These are phyloP conservation scores for Mobula birostris DNA, from an alignment of 2,113 vertebrate genomes.

Conservation along the genomic window DNA sequence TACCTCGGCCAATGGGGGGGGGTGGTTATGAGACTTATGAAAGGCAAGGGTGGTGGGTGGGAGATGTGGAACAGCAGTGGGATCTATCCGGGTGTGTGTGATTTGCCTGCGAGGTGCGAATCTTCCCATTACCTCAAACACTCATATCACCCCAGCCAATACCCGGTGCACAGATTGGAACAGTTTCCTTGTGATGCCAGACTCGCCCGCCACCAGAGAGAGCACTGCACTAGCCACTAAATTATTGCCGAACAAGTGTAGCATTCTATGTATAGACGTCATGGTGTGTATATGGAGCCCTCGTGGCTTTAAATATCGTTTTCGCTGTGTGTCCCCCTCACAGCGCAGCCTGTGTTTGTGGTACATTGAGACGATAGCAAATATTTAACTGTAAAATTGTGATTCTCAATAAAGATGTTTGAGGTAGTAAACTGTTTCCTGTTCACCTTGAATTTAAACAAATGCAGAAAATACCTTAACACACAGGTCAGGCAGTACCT, in stretches of 20 bases:
- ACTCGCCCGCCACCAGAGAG: background rate
- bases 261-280: conserved; percentile 18
- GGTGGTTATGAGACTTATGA: background rate
- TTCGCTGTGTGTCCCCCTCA: background rate
- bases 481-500: too few relatives aligned
- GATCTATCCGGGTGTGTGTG: background rate
- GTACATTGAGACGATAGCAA: conserved; percentile 9
- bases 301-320: conserved; percentile 12
- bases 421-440: conserved; percentile 5
- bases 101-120: background rate
- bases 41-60: background rate
- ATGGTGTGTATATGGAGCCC: conserved; percentile 20
- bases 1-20: background rate
- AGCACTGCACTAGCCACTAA: conserved; percentile 10
- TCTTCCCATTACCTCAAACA: background rate
- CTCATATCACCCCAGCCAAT: background rate
- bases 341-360: conserved; percentile 5
- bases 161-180: background rate
- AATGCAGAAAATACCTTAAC: too few relatives aligned
- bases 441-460: background rate
- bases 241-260: conserved; percentile 21
- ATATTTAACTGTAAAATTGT: conserved; percentile 35
- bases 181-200: background rate
- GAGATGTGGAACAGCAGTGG: too few relatives aligned
- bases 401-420: conserved; percentile 37